Evolutionary conservation across 2,888 invertebrate genomes (phyloP).

Genomic region (Melinaea menophilus): DNA sequence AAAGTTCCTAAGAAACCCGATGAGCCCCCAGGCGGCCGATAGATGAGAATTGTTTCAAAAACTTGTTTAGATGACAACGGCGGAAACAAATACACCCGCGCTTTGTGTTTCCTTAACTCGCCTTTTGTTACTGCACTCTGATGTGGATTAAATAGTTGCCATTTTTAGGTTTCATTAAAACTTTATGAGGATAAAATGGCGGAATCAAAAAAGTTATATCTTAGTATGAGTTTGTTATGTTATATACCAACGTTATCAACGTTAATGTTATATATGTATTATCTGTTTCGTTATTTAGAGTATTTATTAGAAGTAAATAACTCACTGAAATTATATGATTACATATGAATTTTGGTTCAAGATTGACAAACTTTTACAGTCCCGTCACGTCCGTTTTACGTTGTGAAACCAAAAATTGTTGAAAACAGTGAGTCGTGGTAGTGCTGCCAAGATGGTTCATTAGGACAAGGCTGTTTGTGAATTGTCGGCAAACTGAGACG

Average conservation of each 20-base stretch:
- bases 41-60: slow-evolving; percentile 54
- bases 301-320: not conserved
- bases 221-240: not conserved
- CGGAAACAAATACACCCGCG: slow-evolving; percentile 8
- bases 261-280: too few species aligned
- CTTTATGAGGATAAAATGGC: not conserved
- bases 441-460: slow-evolving; percentile 54
- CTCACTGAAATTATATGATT: not conserved
- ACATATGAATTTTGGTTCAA: not conserved
- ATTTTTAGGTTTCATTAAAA: slow-evolving; percentile 2
- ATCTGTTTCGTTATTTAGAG: too few species aligned
- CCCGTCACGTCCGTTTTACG: slow-evolving; percentile 35
- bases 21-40: slow-evolving; percentile 45
- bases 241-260: not conserved
- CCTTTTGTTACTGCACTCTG: not conserved
- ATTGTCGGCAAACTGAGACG: slow-evolving; percentile 18
- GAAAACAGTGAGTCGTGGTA: slow-evolving; percentile 36
- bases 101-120: slow-evolving; percentile 5
- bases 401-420: slow-evolving; percentile 46
- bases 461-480: slow-evolving; percentile 42
- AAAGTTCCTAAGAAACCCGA: slow-evolving; percentile 46
- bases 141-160: not conserved
- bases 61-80: slow-evolving; percentile 40
- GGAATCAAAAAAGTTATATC: not conserved
- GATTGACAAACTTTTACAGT: slow-evolving; percentile 8